Percentiles rank a stretch among this genome's conserved stretches.
These are phyloP conservation scores for Drosophila mimetica DNA, from an alignment of 2,888 invertebrate species.

Conservation along the genomic window DNA sequence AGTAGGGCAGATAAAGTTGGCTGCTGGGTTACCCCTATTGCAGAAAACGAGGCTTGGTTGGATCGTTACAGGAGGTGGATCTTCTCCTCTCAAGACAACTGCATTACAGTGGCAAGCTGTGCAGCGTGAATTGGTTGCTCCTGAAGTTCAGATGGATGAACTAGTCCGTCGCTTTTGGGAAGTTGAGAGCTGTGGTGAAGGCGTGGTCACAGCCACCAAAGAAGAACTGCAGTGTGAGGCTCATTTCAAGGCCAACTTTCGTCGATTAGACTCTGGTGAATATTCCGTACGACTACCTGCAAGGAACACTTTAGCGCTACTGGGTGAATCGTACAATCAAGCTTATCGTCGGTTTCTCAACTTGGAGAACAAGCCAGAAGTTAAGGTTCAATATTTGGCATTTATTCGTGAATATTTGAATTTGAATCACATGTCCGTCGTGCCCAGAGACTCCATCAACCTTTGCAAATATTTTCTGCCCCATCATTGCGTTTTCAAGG, in stretches of 20 bases:
- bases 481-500: background rate
- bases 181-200: background rate
- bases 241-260: background rate
- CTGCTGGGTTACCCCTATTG: constrained; percentile 1
- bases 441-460: background rate
- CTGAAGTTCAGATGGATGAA: background rate
- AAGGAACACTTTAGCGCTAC: no score
- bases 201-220: background rate
- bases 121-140: background rate
- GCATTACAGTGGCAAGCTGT: background rate
- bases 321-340: no score
- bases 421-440: background rate
- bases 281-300: no score
- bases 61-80: background rate
- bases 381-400: background rate
- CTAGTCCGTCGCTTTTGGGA: background rate
- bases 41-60: background rate
- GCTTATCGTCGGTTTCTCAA: no score
- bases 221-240: background rate
- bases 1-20: background rate
- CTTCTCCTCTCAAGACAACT: background rate
- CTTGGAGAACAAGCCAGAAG: constrained; percentile 1
- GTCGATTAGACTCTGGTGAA: constrained; percentile 1
- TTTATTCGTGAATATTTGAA: background rate
- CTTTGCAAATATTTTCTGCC: constrained; percentile 1